phyloP scores from a whole-genome alignment of 2,113 vertebrate species.

The Syrmaticus mikado region DNA sequence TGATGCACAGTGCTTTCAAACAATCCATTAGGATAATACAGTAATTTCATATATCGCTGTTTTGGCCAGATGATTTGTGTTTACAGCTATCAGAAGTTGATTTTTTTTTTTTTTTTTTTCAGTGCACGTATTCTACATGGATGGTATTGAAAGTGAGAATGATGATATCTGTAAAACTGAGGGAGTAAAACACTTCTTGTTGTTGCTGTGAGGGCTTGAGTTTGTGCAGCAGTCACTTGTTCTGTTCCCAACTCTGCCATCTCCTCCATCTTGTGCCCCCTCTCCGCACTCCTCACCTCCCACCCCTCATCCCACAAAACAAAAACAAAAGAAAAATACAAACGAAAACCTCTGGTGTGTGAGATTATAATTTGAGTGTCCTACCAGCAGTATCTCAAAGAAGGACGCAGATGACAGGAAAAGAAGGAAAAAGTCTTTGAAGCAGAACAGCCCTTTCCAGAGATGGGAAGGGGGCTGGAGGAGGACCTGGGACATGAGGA shows the following conservation, averaged over 20 bases:
- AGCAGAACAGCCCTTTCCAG: not conserved
- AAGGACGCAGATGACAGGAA: not conserved
- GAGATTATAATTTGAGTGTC: not conserved
- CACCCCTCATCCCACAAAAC: not conserved
- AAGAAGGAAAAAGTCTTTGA: not conserved
- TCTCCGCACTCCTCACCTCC: not conserved
- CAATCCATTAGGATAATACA: not conserved
- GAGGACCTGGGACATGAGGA: not conserved
- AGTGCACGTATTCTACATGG: too few relatives aligned
- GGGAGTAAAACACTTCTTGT: not conserved
- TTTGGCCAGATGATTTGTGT: not conserved
- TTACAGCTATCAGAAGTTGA: not conserved
- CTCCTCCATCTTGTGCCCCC: not conserved
- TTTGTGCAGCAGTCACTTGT: not conserved
- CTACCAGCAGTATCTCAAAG: not conserved
- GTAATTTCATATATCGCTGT: not conserved
- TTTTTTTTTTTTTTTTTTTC: too few relatives aligned
- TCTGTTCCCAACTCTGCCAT: not conserved
- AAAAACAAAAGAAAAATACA: not conserved
- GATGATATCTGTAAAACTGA: not conserved
- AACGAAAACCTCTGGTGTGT: not conserved
- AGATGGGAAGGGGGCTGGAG: not conserved
- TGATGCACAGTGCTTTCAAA: not conserved
- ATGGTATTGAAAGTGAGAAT: too few relatives aligned
- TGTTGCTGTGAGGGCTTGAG: conserved; percentile 13